Base-by-base conservation (phyloP, 2,797 vertebrate species). In the Gadopsis marmoratus region DNA sequence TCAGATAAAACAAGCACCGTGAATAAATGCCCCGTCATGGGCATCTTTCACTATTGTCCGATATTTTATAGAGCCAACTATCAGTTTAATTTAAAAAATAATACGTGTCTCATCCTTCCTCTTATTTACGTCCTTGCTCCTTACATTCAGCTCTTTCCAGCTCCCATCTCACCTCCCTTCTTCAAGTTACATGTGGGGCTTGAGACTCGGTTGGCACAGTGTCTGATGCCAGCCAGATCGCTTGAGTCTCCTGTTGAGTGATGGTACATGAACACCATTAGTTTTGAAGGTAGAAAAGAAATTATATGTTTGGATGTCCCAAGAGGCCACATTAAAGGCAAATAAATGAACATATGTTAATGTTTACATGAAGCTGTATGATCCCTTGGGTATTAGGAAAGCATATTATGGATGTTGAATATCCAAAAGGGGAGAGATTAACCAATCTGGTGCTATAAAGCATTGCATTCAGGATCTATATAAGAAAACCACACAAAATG, bases 171-270 rank as follows among this genome's bases (percentile, higher is more conserved):
- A 16, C 37, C 21, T 56, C 43, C 21, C 13, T 59, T 64, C 43
- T 58, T 51, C 33, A 65, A 4, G 10, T 62, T 53, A 77, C 64
- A 79, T 74, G 23, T 65, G 53, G 45, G 31, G 14, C 68, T 65
- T 3, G 5, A 9, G 23, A 31, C 50, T 73, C 1, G 0, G 23
- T 68, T 62, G 60, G 76, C 63, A 35, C 65, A 72, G 3, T 50
- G 29, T 37, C 71, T 65, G 67, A 65, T n/a, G n/a, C n/a, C 76
- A 61, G 71, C 43, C 33, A n/a, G 58, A 54, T 78, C 79, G 71
- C 65, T 56, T 17, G 50, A 70, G 64, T 33, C 45, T 53, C 33
- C 37, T 23, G 3, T 21, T 78, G 71, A 87, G 68, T 39, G 45
- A 81, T 54, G 58, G 35, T 26, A 58, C 76, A 54, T 29, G 29